phyloP scores from a whole-genome alignment of 2,888 invertebrate species.

The Odontothrips loti region DNA sequence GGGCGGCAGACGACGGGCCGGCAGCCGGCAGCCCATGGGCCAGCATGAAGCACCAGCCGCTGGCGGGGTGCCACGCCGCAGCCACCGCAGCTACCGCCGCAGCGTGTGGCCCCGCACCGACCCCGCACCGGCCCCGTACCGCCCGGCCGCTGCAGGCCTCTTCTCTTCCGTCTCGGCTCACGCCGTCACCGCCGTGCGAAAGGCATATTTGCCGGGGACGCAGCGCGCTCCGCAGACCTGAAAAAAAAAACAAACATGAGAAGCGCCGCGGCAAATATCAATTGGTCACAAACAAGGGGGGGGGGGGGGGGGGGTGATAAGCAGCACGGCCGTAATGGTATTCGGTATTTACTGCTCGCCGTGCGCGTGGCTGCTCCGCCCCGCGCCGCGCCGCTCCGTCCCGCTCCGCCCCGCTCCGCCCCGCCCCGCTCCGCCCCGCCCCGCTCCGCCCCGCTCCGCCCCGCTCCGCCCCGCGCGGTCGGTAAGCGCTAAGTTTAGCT shows the following conservation, averaged over 20 bases:
- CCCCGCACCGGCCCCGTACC: no score
- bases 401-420: neutral
- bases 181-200: neutral
- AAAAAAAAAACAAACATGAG: neutral
- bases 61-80: no score
- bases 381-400: neutral
- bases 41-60: no score
- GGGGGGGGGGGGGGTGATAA: neutral
- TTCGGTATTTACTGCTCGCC: neutral
- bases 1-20: no score
- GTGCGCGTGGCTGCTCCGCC: neutral
- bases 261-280: neutral
- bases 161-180: neutral
- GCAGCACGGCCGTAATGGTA: neutral
- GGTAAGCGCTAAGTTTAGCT: neutral
- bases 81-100: no score
- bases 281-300: neutral
- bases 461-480: neutral
- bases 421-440: neutral
- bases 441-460: neutral
- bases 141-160: no score
- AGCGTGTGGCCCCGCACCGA: no score
- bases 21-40: no score
- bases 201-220: neutral
- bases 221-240: no score